Percentiles rank a stretch among this genome's conserved stretches.
Evolutionary conservation across 2,113 vertebrate species (phyloP).

Genomic region (Bufo bufo): DNA sequence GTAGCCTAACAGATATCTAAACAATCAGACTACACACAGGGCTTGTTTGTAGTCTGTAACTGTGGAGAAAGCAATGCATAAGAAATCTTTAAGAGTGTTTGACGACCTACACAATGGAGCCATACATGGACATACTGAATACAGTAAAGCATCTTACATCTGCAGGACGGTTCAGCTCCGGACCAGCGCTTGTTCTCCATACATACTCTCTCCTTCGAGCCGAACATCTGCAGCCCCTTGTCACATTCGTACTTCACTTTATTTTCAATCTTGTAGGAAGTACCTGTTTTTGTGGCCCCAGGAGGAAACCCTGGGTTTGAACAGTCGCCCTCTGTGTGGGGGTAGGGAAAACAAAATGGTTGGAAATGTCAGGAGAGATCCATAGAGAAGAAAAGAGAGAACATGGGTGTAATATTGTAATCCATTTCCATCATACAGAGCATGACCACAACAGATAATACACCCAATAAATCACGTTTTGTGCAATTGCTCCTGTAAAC

Average conservation of each 20-base stretch:
- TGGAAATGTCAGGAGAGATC: background rate
- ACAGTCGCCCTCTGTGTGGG: constrained; percentile 35
- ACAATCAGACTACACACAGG: no score
- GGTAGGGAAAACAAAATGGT: background rate
- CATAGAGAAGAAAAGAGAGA: background rate
- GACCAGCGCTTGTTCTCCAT: constrained; percentile 38
- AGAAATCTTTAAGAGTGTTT: no score
- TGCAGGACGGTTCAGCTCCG: constrained; percentile 48
- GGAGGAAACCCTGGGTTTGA: constrained; percentile 44
- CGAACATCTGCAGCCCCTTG: constrained; percentile 15
- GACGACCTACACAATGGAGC: no score
- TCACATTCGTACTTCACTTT: constrained; percentile 27
- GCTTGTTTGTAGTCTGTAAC: no score
- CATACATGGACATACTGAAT: no score
- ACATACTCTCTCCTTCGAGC: constrained; percentile 34
- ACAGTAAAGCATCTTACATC: constrained; percentile 21
- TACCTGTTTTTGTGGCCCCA: constrained; percentile 21
- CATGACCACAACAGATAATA: no score
- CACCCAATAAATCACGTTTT: no score
- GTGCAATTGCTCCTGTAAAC: no score
- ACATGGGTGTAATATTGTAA: background rate
- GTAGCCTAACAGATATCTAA: no score
- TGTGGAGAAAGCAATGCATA: no score
- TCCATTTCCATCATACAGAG: no score
- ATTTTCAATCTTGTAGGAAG: constrained; percentile 16